phyloP scores from a whole-genome alignment of 2,888 invertebrate genomes.

The Hoplodrina blanda region DNA sequence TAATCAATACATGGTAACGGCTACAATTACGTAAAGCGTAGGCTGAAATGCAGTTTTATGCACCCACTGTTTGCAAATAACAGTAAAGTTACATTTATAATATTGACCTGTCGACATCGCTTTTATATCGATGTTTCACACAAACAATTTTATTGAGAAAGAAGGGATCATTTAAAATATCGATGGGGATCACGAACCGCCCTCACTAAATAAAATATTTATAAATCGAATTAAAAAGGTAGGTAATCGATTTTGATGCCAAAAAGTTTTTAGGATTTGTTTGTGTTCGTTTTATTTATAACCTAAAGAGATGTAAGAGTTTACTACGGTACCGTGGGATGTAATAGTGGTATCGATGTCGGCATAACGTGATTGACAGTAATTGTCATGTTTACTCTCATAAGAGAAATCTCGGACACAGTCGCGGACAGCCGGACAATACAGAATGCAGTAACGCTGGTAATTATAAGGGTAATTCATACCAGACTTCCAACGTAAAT shows the following conservation, averaged over 20 bases:
- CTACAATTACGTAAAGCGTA: constrained; percentile 19
- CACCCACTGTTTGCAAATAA: constrained; percentile 36
- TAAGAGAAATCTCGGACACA: constrained; percentile 32
- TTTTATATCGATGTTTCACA: constrained; percentile 12
- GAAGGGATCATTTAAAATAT: constrained; percentile 8
- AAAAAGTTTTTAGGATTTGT: constrained; percentile 12
- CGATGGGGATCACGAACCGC: not conserved
- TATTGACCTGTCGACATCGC: constrained; percentile 29
- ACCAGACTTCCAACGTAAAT: constrained; percentile 5
- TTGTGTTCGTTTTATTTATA: constrained; percentile 7
- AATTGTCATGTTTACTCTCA: constrained; percentile 47
- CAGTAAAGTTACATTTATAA: constrained; percentile 25
- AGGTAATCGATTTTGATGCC: constrained; percentile 13
- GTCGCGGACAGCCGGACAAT: constrained; percentile 15
- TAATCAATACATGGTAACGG: constrained; percentile 30
- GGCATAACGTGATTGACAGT: constrained; percentile 42
- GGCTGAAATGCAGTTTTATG: constrained; percentile 17
- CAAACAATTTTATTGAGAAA: constrained; percentile 12
- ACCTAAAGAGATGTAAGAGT: not conserved
- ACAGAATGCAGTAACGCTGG: constrained; percentile 6
- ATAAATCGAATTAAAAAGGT: constrained; percentile 3
- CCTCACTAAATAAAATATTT: not conserved
- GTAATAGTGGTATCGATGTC: constrained; percentile 34
- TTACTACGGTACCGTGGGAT: constrained; percentile 9
- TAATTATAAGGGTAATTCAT: constrained; percentile 31